Base-by-base conservation (phyloP, 37 sponge, comb jelly and placozoan genomes). In the Agelas oroides region DNA sequence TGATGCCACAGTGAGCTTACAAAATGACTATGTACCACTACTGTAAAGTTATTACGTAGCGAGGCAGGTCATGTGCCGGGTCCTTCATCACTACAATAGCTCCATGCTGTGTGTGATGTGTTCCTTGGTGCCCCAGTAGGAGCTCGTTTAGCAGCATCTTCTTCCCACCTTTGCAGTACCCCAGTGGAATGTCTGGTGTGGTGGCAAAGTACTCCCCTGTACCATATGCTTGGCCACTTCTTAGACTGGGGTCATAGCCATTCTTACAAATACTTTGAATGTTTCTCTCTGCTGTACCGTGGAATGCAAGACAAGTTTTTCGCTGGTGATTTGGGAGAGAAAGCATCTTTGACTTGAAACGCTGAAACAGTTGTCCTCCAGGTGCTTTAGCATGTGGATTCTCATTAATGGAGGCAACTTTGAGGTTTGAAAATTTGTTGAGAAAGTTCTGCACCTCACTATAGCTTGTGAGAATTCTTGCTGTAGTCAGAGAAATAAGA, bases 201-300 rank as follows among this genome's bases (percentile, higher is more conserved):
- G 82, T 82, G 23, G 92, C 89, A 80, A 94, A 94, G 61, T 94
- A 94, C 58, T 94, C 95, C 30, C 95, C 95, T 18, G 89, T 61
- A 37, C 95, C 95, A 76, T 84, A 79, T 2, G 89, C 83, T 39
- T 94, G 95, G 12, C 95, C 95, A 59, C 54, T 39, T 55, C 89
- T 80, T 41, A 24, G 36, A 0, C 18, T 53, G 1, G 86, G 79
- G 54, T 94, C 88, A 65, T 84, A 94, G 19, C 95, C 95, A 74
- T 91, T 90, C 46, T 34, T 53, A 65, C 91, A 94, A 34, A 94
- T 94, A 33, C 92, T 88, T 25, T 56, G 17, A 21, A 94, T 91
- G 62, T 94, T 94, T 17, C 23, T 5, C 20, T 79, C 85, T 34
- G 92, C 16, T 3, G 91, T 91, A 19, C 95, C 95, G 60, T 94